Conservation (phyloP, 2,888 invertebrate species). For the Lasioglossum oenotherae region DNA sequence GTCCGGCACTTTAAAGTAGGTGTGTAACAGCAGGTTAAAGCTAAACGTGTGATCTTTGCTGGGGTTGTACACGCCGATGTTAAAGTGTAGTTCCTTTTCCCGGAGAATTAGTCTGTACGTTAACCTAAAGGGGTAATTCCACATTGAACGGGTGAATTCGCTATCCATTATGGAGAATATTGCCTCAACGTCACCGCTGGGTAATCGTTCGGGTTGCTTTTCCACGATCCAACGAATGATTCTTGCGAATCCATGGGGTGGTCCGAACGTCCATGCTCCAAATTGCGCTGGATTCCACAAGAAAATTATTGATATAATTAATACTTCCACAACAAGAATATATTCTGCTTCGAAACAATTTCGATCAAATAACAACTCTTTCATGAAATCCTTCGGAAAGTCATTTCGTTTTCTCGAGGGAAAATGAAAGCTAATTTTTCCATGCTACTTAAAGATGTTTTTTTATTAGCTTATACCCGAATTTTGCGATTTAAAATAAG, state of each 20-base stretch:
- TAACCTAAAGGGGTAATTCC: slow-evolving; percentile 97
- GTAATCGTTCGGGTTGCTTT: slow-evolving; percentile 94
- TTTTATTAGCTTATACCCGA: too few species aligned
- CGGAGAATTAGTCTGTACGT: slow-evolving; percentile 96
- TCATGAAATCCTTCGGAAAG: not conserved
- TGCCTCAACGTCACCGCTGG: slow-evolving; percentile 96
- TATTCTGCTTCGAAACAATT: not conserved
- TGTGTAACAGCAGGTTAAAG: slow-evolving; percentile 97
- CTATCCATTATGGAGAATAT: slow-evolving; percentile 96
- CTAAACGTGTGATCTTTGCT: slow-evolving; percentile 95
- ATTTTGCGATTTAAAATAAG: too few species aligned
- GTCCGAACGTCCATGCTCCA: slow-evolving; percentile 97
- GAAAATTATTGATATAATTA: slow-evolving; percentile 13
- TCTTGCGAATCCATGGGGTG: slow-evolving; percentile 98
- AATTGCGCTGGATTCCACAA: slow-evolving; percentile 91
- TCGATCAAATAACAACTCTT: not conserved
- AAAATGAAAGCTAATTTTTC: too few species aligned
- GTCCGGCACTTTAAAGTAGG: slow-evolving; percentile 98
- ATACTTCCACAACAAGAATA: not conserved
- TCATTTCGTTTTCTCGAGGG: too few species aligned
- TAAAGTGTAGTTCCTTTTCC: slow-evolving; percentile 96
- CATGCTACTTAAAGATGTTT: too few species aligned
- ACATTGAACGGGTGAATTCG: slow-evolving; percentile 96
- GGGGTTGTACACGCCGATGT: slow-evolving; percentile 97
- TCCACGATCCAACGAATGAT: slow-evolving; percentile 96